Base-by-base conservation (phyloP, 2,888 invertebrate genomes). In the Pheosia gnoma region DNA sequence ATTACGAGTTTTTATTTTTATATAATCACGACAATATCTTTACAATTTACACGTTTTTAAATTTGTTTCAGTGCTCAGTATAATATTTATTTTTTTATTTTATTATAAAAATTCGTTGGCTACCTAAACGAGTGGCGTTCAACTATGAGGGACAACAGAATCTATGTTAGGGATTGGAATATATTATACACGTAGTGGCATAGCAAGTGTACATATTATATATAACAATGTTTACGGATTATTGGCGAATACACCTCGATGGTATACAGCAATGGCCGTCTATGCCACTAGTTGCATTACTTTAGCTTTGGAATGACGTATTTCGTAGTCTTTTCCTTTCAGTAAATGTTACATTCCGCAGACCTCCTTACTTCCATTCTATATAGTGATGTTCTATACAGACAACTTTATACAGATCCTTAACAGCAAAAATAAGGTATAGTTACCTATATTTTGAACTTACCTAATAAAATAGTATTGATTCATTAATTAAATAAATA, bases 1-100 rank as follows among this genome's bases (percentile, higher is more conserved):
- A 83, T 80, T 82, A 84, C 74, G 80, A 81, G 71, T 80, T 79
- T 67, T 70, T 61, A 62, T 52, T 66, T 67, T 62, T 58, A 64
- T 59, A 47, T 59, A 47, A 9, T 53, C 10, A 53, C 13, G 52
- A 67, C 70, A 67, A 80, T 82, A 81, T 81, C 73, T 82, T 86
- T 82, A 84, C 79, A 86, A 86, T 88, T 74, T 90, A 90, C 87
- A 89, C 81, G 80, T 86, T 81, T 84, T 86, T 83, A 84, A 84
- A 84, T 88, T 86, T 83, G 82, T 88, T 85, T 93, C 91, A 92
- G 93, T 93, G 93, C 93, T 90, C 90, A 83, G 85, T 91, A 89
- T 85, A 81, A 81, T 82, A 79, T 83, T n/a, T n/a, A 80, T 79
- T 74, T 82, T 77, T 80, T 79, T 81, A 81, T 82, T 78, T 76